A percentile compares a stretch with the other conserved stretches of the same genome.
Evolutionary conservation across 2,888 invertebrate genomes (phyloP).

Genomic region (Sipha maydis): DNA sequence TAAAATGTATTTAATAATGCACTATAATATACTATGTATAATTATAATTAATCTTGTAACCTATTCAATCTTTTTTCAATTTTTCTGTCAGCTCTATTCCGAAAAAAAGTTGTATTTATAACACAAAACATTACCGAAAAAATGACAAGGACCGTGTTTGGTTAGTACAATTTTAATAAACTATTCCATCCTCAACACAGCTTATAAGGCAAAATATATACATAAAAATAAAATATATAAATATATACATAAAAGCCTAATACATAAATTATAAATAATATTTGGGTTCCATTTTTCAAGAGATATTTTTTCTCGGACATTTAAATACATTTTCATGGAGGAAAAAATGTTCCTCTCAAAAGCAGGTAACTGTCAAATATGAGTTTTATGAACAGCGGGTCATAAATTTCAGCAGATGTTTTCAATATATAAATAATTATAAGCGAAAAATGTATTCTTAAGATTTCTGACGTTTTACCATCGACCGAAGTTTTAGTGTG

Average conservation of each 20-base stretch:
- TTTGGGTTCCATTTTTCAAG: no score
- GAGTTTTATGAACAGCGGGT: neutral
- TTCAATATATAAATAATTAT: neutral
- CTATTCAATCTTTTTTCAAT: neutral
- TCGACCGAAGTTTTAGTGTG: neutral
- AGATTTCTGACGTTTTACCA: neutral
- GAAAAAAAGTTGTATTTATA: neutral
- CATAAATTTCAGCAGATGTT: neutral
- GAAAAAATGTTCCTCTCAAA: neutral
- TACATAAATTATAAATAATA: no score
- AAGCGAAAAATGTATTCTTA: neutral
- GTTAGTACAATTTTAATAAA: neutral
- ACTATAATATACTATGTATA: neutral
- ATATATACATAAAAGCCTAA: no score
- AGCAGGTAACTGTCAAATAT: neutral
- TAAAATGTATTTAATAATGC: no score
- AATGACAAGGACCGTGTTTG: neutral
- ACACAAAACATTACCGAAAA: neutral
- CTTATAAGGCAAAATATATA: neutral
- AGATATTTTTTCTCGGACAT: no score
- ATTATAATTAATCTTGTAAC: neutral
- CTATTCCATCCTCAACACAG: neutral
- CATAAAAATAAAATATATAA: no score
- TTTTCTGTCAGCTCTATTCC: neutral
- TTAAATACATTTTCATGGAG: no score